Evolutionary conservation across 2,888 invertebrate species (phyloP), one percentile per base, ranked within the genome.

Genomic region (Ethmia dodecea): DNA sequence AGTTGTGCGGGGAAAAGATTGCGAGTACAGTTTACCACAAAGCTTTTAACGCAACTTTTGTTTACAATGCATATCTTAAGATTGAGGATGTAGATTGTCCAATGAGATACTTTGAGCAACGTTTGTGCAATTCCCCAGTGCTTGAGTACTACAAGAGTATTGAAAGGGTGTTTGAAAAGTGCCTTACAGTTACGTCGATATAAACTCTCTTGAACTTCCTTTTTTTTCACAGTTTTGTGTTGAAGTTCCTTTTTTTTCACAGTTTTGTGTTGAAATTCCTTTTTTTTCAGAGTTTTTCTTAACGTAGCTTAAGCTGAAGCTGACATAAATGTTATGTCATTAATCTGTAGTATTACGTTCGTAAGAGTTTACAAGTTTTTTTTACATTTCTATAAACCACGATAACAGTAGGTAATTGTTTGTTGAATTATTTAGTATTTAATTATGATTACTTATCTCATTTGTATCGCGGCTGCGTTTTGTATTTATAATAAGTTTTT

Each of bases 11-110:
- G 3, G 42, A 45, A 20, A 32, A 31, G 5, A 31, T 52, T 1
- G 39, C 43, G 9, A 33, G 47, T 30, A 62, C 64, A 0, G 22
- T 42, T 0, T 63, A 53, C 30, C 41, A 53, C 14, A 38, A 47
- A 8, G 42, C 54, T 0, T 53, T 52, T 13, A 66, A 64, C 27
- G 50, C 50, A 1, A 57, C 56, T 0, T 60, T 66, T 35, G 43
- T 63, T 1, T 53, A 58, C 38, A 66, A 64, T 30, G 25, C 54
- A 3, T 43, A 41, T 31, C 26, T 44, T 3, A 43, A 42, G 20
- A 27, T 51, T 11, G 41, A 30, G 13, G 28, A 45, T 13, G 6
- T 31, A 8, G 13, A 24, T 10, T 20, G 28, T 9, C 40, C 47
- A 5, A 33, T 42, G 26, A 32, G 32, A 6, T 48, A 41, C 27